Conservation (phyloP, 2,888 invertebrate genomes). For the Electrophaes corylata region DNA sequence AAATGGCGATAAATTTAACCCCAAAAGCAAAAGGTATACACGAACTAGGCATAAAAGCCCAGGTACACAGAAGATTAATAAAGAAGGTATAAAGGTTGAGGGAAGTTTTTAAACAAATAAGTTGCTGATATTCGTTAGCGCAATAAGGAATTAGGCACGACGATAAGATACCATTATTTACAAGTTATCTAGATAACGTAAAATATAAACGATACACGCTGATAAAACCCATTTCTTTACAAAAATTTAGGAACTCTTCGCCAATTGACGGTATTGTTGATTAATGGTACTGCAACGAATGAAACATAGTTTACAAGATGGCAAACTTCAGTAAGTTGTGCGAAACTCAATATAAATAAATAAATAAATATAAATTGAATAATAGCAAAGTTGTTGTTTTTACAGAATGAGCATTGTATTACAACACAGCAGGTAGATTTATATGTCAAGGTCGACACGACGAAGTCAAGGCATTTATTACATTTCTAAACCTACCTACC, state of each 20-base stretch:
- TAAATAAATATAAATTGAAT: too few species aligned
- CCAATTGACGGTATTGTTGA: not conserved
- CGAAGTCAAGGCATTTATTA: conserved; percentile 5
- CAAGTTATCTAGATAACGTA: conserved; percentile 12
- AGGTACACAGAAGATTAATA: not conserved
- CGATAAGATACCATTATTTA: conserved; percentile 45
- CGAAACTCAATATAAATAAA: not conserved
- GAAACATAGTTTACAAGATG: not conserved
- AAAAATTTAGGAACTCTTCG: not conserved
- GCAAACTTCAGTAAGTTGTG: not conserved
- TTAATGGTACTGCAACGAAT: not conserved
- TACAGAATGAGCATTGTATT: not conserved
- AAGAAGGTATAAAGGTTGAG: not conserved
- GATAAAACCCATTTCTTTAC: conserved; percentile 10
- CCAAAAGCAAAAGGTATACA: not conserved
- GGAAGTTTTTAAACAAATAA: conserved; percentile 4
- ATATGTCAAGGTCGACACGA: conserved; percentile 8
- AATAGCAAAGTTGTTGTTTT: not conserved
- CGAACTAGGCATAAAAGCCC: too few species aligned
- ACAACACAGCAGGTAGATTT: conserved; percentile 4
- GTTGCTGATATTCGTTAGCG: not conserved
- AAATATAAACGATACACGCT: not conserved
- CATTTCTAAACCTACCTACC: not conserved
- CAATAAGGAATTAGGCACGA: conserved; percentile 40
- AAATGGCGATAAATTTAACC: too few species aligned